Evolutionary conservation across 1,140 invertebrate species (phyloP).

Genomic region (Zaprionus ornatus): DNA sequence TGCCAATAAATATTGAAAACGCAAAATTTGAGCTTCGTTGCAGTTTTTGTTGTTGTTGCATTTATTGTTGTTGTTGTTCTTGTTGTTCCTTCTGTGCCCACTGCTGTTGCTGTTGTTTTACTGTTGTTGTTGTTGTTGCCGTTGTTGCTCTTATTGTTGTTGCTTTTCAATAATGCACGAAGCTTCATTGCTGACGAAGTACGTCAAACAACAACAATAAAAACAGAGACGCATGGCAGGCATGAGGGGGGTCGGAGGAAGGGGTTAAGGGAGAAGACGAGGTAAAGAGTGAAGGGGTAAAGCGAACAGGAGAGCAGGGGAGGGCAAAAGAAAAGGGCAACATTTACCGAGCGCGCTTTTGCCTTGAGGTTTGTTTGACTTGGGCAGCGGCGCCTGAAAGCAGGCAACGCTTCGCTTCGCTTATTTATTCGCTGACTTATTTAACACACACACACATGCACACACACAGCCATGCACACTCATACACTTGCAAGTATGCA

Average conservation of each 20-base stretch:
- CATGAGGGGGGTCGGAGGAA: neutral
- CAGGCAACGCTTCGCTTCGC: conserved; percentile 21
- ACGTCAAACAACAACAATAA: conserved; percentile 41
- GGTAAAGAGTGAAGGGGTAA: neutral
- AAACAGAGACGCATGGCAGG: conserved; percentile 9
- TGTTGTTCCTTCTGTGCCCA: no score
- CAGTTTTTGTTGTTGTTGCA: conserved; percentile 57
- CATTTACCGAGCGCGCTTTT: conserved; percentile 32
- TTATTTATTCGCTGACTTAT: conserved; percentile 60
- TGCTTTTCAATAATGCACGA: conserved; percentile 73
- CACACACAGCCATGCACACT: neutral
- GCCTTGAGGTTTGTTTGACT: conserved; percentile 11
- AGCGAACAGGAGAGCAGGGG: neutral
- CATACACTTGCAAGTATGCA: conserved; percentile 59
- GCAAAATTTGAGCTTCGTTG: conserved; percentile 64
- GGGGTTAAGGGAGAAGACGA: no score
- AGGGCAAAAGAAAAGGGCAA: neutral
- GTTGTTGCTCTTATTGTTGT: conserved; percentile 25
- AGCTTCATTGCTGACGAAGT: conserved; percentile 47
- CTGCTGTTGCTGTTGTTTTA: conserved; percentile 42
- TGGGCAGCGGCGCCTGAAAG: conserved; percentile 21
- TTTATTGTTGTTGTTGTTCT: conserved; percentile 41
- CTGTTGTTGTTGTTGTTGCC: conserved; percentile 31
- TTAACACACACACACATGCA: conserved; percentile 33
- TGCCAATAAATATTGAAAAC: conserved; percentile 67